phyloP scores from a whole-genome alignment of 2,888 invertebrate genomes.

The Clanis bilineata region DNA sequence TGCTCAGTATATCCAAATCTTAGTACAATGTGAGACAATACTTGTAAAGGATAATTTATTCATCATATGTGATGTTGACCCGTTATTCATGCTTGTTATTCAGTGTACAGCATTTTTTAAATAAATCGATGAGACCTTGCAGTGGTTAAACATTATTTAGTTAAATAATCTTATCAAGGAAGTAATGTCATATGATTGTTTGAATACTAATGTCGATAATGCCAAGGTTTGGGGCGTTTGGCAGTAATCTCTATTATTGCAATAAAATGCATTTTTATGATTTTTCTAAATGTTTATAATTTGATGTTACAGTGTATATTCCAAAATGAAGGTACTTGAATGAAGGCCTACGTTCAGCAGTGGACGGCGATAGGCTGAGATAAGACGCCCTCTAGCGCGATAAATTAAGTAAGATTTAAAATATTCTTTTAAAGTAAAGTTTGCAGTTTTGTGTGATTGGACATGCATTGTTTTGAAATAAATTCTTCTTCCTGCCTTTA shows the following conservation, averaged over 20 bases:
- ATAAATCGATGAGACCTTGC: background rate
- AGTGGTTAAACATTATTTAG: too few species aligned
- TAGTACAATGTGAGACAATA: background rate
- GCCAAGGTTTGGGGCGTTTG: background rate
- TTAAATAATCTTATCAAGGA: background rate
- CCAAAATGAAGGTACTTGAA: too few species aligned
- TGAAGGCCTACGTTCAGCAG: too few species aligned
- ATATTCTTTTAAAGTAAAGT: too few species aligned
- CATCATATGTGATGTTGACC: constrained; percentile 1
- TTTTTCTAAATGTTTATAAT: too few species aligned
- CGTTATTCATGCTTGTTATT: constrained; percentile 1
- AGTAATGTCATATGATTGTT: background rate
- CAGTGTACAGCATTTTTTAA: background rate
- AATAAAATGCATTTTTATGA: background rate
- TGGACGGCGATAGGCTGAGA: too few species aligned
- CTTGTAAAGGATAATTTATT: background rate
- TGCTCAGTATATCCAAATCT: background rate
- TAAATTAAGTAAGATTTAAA: too few species aligned
- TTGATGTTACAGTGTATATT: too few species aligned
- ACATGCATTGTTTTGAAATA: too few species aligned
- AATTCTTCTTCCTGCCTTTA: too few species aligned
- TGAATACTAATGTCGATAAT: background rate
- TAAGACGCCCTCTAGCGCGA: too few species aligned
- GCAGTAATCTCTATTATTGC: background rate
- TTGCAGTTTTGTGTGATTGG: too few species aligned